phyloP scores from a whole-genome alignment of 30 jellyfish, hydroid and myxozoan species.

The Catostylus mosaicus region DNA sequence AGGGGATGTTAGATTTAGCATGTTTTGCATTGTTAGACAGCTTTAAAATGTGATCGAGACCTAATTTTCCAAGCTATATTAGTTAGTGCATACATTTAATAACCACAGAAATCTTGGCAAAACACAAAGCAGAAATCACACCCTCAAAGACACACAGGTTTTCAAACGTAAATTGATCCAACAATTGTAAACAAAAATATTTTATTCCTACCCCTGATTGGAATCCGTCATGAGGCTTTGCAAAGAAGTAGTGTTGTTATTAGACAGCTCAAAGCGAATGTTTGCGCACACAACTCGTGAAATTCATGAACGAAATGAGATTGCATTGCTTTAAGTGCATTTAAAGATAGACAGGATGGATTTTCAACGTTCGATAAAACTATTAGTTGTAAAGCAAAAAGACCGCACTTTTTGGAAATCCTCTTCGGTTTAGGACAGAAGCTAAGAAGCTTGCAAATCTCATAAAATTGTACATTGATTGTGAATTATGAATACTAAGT shows the following conservation, averaged over 20 bases:
- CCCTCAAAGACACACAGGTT: too few relatives aligned
- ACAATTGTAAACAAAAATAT: too few relatives aligned
- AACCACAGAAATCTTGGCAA: too few relatives aligned
- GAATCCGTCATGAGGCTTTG: background rate
- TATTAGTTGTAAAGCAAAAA: constrained; percentile 6
- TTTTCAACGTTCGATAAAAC: constrained; percentile 22
- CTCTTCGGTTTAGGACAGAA: constrained; percentile 11
- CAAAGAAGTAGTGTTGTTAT: too few relatives aligned
- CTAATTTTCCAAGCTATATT: too few relatives aligned
- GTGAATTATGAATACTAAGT: background rate
- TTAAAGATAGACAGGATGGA: background rate
- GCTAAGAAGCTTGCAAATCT: constrained; percentile 22
- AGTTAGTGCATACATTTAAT: too few relatives aligned
- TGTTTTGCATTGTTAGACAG: too few relatives aligned
- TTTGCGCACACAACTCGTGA: background rate
- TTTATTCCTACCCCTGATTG: background rate
- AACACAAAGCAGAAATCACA: too few relatives aligned
- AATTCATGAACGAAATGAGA: background rate
- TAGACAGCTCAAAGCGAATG: too few relatives aligned
- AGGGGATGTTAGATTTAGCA: too few relatives aligned
- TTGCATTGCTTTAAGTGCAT: background rate
- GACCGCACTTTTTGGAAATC: constrained; percentile 19
- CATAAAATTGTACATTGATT: background rate
- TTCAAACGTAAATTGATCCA: too few relatives aligned
- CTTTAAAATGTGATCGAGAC: too few relatives aligned